Evolutionary conservation across 2,797 vertebrate genomes (phyloP).

Genomic region (Malurus leucopterus): DNA sequence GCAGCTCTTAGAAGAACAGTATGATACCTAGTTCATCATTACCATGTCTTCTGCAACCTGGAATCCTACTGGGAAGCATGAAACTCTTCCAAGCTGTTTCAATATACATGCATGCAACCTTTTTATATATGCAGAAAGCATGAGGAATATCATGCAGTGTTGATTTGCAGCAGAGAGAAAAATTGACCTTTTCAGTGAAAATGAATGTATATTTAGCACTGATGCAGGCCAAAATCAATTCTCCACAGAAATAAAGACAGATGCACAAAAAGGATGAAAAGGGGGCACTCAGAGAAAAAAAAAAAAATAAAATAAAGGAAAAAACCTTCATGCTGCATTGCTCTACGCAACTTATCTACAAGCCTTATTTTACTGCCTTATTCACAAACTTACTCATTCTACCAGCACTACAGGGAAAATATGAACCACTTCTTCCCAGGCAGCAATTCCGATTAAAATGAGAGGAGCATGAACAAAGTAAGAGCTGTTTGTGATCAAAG

Average conservation of each 20-base stretch:
- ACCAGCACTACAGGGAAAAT: constrained; percentile 19
- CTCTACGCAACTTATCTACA: constrained; percentile 13
- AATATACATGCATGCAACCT: background rate
- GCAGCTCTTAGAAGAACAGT: constrained; percentile 15
- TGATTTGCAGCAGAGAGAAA: background rate
- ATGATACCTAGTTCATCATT: background rate
- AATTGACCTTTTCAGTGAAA: constrained; percentile 2
- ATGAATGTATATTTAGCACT: constrained; percentile 10
- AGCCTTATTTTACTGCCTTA: background rate
- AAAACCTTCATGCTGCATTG: constrained; percentile 37
- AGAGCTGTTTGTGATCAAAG: constrained; percentile 41
- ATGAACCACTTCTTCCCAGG: constrained; percentile 18
- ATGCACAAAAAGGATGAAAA: background rate
- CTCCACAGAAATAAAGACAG: background rate
- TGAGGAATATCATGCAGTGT: background rate
- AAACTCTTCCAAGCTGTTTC: constrained; percentile 15
- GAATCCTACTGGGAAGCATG: constrained; percentile 2
- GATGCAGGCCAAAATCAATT: constrained; percentile 14
- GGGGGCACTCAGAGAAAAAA: background rate
- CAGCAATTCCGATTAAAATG: constrained; percentile 29
- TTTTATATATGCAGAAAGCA: constrained; percentile 6
- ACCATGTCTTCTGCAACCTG: background rate
- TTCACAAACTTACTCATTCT: constrained; percentile 35
- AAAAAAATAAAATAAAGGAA: background rate
- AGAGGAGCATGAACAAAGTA: constrained; percentile 27